Conservation (phyloP, 1,140 invertebrate species). For the Holotrichia oblita region DNA sequence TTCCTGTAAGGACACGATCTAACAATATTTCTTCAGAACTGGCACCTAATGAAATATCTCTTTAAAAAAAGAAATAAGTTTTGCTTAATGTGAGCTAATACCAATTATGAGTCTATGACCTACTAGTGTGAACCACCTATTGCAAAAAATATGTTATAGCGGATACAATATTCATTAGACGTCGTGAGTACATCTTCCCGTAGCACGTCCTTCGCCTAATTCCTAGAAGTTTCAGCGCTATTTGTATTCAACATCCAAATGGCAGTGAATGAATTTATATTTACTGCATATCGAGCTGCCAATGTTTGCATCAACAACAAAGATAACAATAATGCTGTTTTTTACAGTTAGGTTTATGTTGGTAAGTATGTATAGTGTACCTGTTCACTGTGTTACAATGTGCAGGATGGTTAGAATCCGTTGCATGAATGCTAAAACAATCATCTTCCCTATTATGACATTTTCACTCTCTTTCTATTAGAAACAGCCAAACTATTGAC, state of each 20-base stretch:
- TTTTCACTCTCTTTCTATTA: too few species aligned
- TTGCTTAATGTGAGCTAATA: too few species aligned
- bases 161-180: not conserved
- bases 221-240: not conserved
- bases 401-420: not conserved
- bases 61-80: too few species aligned
- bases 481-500: too few species aligned
- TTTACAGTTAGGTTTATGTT: slow-evolving; percentile 6
- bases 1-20: too few species aligned
- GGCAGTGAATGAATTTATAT: slow-evolving; percentile 1
- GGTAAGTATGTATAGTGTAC: not conserved
- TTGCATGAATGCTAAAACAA: too few species aligned
- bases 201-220: not conserved
- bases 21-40: too few species aligned
- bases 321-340: slow-evolving; percentile 21
- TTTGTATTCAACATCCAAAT: slow-evolving; percentile 3
- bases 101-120: slow-evolving; percentile 5
- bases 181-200: not conserved
- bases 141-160: slow-evolving; percentile 21
- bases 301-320: slow-evolving; percentile 25
- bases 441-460: too few species aligned
- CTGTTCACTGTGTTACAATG: not conserved
- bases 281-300: not conserved
- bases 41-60: too few species aligned
- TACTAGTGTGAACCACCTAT: slow-evolving; percentile 5